Conservation (phyloP, 2,113 vertebrate genomes). For the Erpornis zantholeuca region DNA sequence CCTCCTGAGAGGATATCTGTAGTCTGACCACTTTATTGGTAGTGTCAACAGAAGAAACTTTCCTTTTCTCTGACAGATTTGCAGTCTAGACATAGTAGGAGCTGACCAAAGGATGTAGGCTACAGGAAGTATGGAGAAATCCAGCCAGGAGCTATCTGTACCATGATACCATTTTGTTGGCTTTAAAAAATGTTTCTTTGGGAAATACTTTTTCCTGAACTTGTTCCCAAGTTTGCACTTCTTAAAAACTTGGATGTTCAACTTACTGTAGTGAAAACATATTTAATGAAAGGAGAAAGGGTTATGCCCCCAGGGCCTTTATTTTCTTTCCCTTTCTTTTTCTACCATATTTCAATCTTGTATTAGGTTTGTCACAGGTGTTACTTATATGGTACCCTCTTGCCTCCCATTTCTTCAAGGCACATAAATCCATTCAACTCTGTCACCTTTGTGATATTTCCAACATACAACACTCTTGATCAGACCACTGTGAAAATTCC, state of each 20-base stretch:
- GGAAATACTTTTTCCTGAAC: background rate
- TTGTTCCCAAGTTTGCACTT: background rate
- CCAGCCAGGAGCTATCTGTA: background rate
- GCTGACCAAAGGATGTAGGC: background rate
- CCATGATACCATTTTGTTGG: background rate
- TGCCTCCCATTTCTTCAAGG: background rate
- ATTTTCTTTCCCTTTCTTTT: background rate
- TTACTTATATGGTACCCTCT: background rate
- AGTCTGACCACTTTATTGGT: background rate
- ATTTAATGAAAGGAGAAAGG: background rate
- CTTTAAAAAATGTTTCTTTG: background rate
- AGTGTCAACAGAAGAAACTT: background rate
- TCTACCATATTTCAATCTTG: background rate
- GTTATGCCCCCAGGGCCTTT: background rate
- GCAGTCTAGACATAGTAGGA: background rate
- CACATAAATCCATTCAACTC: slow-evolving; percentile 4
- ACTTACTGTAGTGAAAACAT: background rate
- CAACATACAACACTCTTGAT: background rate
- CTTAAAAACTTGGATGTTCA: background rate
- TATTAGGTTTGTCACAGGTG: background rate
- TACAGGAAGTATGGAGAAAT: background rate
- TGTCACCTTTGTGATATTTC: background rate
- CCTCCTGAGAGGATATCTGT: background rate
- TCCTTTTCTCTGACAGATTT: background rate
- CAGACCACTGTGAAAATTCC: slow-evolving; percentile 25